phyloP scores from a whole-genome alignment of 2,888 invertebrate genomes.

The Deilephila porcellus region DNA sequence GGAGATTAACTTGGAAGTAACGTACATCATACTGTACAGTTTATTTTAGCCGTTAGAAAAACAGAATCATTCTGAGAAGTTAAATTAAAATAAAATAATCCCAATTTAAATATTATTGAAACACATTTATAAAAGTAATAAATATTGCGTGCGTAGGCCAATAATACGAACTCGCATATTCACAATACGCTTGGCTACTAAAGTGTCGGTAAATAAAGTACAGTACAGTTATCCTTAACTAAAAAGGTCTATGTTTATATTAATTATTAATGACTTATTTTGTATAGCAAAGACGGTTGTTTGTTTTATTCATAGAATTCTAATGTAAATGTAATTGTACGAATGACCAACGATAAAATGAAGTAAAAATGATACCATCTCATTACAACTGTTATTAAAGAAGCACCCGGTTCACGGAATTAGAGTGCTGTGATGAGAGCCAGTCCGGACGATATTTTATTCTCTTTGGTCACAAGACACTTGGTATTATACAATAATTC shows the following conservation, averaged over 20 bases:
- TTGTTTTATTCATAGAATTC: slow-evolving; percentile 7
- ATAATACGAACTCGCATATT: too few relatives aligned
- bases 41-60: not conserved
- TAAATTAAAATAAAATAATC: too few relatives aligned
- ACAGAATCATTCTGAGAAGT: not conserved
- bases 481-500: not conserved
- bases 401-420: not conserved
- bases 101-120: too few relatives aligned
- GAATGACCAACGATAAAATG: not conserved
- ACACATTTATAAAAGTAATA: too few relatives aligned
- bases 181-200: not conserved
- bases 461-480: slow-evolving; percentile 9
- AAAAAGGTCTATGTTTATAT: not conserved
- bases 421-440: not conserved
- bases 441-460: slow-evolving; percentile 5
- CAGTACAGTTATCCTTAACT: not conserved
- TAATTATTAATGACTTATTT: slow-evolving; percentile 1
- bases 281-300: not conserved
- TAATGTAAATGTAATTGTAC: not conserved
- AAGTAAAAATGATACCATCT: not conserved
- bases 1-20: not conserved
- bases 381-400: slow-evolving; percentile 8
- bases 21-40: not conserved
- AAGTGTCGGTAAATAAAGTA: not conserved
- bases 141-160: too few relatives aligned